Evolutionary conservation across 2,888 invertebrate genomes (phyloP).

Genomic region (Congeria kusceri): DNA sequence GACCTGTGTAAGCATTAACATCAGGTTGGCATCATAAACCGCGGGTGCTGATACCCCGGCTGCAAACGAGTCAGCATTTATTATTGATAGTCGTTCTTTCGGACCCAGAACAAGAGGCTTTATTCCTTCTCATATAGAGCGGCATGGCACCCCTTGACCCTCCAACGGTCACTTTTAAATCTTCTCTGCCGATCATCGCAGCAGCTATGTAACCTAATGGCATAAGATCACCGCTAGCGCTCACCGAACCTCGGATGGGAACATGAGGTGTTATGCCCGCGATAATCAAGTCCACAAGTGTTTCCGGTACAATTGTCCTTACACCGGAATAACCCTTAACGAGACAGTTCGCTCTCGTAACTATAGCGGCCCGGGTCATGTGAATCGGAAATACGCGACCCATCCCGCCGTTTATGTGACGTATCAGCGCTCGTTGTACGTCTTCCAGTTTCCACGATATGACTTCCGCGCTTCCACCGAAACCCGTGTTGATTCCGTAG

Average conservation of each 20-base stretch:
- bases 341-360: conserved; percentile 11
- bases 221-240: conserved; percentile 74
- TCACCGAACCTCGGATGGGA: conserved; percentile 69
- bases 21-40: conserved; percentile 34
- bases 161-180: conserved; percentile 48
- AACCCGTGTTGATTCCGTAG: conserved; percentile 39
- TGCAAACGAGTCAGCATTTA: conserved; percentile 45
- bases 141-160: conserved; percentile 50
- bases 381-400: conserved; percentile 13
- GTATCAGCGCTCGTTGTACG: conserved; percentile 28
- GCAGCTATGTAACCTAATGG: conserved; percentile 73
- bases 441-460: conserved; percentile 22
- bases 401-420: conserved; percentile 36
- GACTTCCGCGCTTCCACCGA: conserved; percentile 35
- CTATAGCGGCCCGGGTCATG: conserved; percentile 11
- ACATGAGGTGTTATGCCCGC: conserved; percentile 63
- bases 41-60: conserved; percentile 26
- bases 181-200: conserved; percentile 63
- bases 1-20: conserved; percentile 31
- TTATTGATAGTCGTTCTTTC: conserved; percentile 72
- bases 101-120: conserved; percentile 58
- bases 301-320: conserved; percentile 51
- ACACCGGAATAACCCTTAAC: conserved; percentile 60
- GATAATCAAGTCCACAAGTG: conserved; percentile 64
- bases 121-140: conserved; percentile 59